Base-by-base conservation (phyloP, 2,888 invertebrate species). In the Erynnis tages region DNA sequence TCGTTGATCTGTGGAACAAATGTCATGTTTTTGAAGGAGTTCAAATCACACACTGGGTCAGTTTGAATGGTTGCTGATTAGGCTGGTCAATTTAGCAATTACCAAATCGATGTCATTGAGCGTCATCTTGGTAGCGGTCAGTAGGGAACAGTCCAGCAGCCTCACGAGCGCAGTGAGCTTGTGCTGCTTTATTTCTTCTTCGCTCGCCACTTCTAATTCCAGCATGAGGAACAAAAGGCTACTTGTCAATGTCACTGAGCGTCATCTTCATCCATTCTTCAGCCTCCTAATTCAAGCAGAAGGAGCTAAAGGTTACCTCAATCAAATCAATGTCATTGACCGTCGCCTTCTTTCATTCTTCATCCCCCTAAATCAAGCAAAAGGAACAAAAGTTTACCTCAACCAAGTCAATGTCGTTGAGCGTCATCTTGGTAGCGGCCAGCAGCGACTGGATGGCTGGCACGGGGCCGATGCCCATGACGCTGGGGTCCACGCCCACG, bases 1-100 rank as follows among this genome's bases (percentile, higher is more conserved):
- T 99, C 99, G 84, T 99, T 99, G 63, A 99, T 97, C 97, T 97
- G 71, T n/a, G n/a, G n/a, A n/a, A n/a, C n/a, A n/a, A n/a, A n/a
- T n/a, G n/a, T n/a, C n/a, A n/a, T n/a, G n/a, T n/a, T n/a, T n/a
- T n/a, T n/a, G n/a, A n/a, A n/a, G n/a, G n/a, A n/a, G n/a, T n/a
- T n/a, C n/a, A n/a, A n/a, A n/a, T n/a, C n/a, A n/a, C n/a, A n/a
- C n/a, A n/a, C n/a, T n/a, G n/a, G n/a, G n/a, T n/a, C n/a, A n/a
- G n/a, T n/a, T n/a, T n/a, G n/a, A n/a, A n/a, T n/a, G n/a, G n/a
- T n/a, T n/a, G n/a, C n/a, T n/a, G n/a, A n/a, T n/a, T n/a, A n/a
- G n/a, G n/a, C n/a, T n/a, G n/a, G n/a, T n/a, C n/a, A n/a, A n/a
- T n/a, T n/a, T n/a, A n/a, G n/a, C n/a, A n/a, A n/a, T n/a, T n/a